These are phyloP conservation scores for Euproctis similis DNA, from an alignment of 2,888 invertebrate genomes.

Conservation along the genomic window DNA sequence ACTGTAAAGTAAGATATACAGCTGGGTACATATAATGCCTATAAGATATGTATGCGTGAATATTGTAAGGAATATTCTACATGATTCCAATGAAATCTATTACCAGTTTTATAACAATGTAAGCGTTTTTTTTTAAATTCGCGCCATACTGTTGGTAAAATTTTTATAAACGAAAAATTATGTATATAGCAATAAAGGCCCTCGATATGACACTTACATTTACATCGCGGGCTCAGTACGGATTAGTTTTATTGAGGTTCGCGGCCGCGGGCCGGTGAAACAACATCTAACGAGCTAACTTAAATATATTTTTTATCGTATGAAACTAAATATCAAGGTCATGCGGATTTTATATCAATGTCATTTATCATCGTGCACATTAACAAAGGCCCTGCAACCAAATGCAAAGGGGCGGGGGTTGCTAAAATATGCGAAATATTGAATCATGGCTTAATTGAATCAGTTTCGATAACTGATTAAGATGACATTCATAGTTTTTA, in stretches of 20 bases:
- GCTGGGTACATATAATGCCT: slow-evolving; percentile 46
- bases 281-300: slow-evolving; percentile 55
- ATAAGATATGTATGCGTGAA: slow-evolving; percentile 30
- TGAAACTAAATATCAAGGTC: slow-evolving; percentile 75
- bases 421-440: slow-evolving; percentile 63
- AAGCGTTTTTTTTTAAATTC: slow-evolving; percentile 13
- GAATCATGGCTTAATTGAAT: slow-evolving; percentile 62
- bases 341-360: slow-evolving; percentile 75
- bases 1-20: slow-evolving; percentile 47
- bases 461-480: slow-evolving; percentile 71
- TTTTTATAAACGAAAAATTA: slow-evolving; percentile 36
- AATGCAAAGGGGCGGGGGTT: slow-evolving; percentile 77
- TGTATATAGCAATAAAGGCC: slow-evolving; percentile 62
- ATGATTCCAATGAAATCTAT: slow-evolving; percentile 14
- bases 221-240: slow-evolving; percentile 63
- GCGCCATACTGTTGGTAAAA: slow-evolving; percentile 26
- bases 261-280: slow-evolving; percentile 56
- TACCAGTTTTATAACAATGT: slow-evolving; percentile 9
- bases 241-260: slow-evolving; percentile 52
- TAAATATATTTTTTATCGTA: slow-evolving; percentile 58
- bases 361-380: slow-evolving; percentile 73
- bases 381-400: slow-evolving; percentile 75
- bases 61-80: slow-evolving; percentile 28
- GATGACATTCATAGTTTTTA: slow-evolving; percentile 66
- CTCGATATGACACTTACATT: slow-evolving; percentile 58